Evolutionary conservation across 2,113 vertebrate species (phyloP).

Genomic region (Mirza zaza): DNA sequence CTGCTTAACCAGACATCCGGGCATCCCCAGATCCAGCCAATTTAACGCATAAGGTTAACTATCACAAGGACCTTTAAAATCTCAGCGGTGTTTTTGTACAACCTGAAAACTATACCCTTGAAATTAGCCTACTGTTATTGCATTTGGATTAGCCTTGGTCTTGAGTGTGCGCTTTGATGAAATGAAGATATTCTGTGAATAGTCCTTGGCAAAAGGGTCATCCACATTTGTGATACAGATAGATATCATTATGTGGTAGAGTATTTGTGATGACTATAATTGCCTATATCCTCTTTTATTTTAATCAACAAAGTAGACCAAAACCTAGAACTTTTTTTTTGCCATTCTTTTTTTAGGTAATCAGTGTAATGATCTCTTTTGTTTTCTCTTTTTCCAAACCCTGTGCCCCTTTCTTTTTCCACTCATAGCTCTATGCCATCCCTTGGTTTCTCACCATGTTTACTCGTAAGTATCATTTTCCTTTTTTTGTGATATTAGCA

Average conservation of each 20-base stretch:
- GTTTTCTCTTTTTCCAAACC: neutral
- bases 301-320: neutral
- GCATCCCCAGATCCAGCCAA: neutral
- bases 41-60: neutral
- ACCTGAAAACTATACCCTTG: neutral
- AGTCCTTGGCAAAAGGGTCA: neutral
- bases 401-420: neutral
- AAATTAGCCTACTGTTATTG: neutral
- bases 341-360: neutral
- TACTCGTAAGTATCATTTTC: constrained; percentile 92
- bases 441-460: constrained; percentile 99
- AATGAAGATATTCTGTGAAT: constrained; percentile 15
- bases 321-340: neutral
- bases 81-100: neutral
- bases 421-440: constrained; percentile 94
- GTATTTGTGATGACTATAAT: neutral
- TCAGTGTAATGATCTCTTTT: constrained; percentile 49
- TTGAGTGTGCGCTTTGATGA: neutral
- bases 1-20: neutral
- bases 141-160: neutral
- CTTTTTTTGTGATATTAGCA: neutral
- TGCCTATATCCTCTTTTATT: neutral
- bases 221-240: neutral
- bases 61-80: neutral
- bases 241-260: neutral